Evolutionary conservation across 1,140 invertebrate species (phyloP).

Genomic region (Cotesia chilonis): DNA sequence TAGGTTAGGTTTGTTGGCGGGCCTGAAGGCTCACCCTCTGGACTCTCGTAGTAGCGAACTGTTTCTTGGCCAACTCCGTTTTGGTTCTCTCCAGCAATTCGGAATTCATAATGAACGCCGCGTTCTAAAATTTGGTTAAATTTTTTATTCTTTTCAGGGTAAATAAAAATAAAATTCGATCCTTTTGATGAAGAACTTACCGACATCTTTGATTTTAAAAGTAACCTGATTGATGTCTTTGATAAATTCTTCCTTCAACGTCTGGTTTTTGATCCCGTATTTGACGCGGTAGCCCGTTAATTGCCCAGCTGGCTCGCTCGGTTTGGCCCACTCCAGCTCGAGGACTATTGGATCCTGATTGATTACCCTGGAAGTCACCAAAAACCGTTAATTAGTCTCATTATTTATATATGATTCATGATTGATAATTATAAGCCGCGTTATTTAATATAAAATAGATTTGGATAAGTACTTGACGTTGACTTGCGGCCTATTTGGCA

Average conservation of each 20-base stretch:
- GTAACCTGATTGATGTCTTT: constrained; percentile 63
- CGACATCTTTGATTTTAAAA: constrained; percentile 69
- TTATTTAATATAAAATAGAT: too few species aligned
- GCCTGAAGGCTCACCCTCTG: constrained; percentile 87
- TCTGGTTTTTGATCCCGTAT: constrained; percentile 87
- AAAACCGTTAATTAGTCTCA: background rate
- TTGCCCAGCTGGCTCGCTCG: constrained; percentile 87
- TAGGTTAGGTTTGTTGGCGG: constrained; percentile 84
- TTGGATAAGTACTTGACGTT: constrained; percentile 75
- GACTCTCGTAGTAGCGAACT: constrained; percentile 86
- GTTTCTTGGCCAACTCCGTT: constrained; percentile 94
- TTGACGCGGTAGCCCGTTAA: constrained; percentile 85
- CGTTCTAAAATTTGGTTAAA: constrained; percentile 69
- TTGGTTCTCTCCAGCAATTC: constrained; percentile 89
- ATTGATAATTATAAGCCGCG: too few species aligned
- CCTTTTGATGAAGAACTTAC: constrained; percentile 42
- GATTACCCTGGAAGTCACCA: constrained; percentile 71
- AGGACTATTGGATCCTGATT: constrained; percentile 86
- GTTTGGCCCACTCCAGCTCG: constrained; percentile 90
- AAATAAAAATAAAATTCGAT: background rate
- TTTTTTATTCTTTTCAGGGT: background rate
- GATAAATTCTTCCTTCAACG: constrained; percentile 75
- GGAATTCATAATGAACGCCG: constrained; percentile 94
- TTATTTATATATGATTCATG: background rate
- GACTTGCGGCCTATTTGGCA: constrained; percentile 86